Conservation (phyloP, 2,888 invertebrate genomes). For the Mactromeris polynyma region DNA sequence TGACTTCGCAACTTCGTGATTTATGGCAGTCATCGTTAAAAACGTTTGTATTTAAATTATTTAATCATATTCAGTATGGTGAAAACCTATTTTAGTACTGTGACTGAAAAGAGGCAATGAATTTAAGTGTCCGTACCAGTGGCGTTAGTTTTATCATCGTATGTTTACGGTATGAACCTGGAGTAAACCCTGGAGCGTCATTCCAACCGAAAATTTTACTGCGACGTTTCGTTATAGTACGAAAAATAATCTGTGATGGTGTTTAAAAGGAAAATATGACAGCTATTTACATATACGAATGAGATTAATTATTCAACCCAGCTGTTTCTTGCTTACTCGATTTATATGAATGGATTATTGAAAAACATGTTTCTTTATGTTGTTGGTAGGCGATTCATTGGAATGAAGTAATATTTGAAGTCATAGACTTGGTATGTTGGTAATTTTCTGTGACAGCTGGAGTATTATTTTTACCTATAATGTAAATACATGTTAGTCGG, state of each 20-base stretch:
- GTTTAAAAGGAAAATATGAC: not conserved
- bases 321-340: not conserved
- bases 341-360: not conserved
- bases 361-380: not conserved
- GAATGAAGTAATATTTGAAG: not conserved
- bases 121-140: too few relatives aligned
- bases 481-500: not conserved
- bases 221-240: not conserved
- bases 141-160: too few relatives aligned
- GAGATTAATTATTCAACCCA: not conserved
- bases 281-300: not conserved
- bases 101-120: not conserved
- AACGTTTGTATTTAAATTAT: not conserved
- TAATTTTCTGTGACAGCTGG: slow-evolving; percentile 2
- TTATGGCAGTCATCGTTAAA: not conserved
- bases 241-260: not conserved
- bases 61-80: not conserved
- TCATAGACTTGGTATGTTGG: not conserved
- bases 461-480: not conserved
- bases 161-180: too few relatives aligned
- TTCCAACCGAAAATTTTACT: too few relatives aligned
- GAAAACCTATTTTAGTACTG: not conserved
- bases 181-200: too few relatives aligned
- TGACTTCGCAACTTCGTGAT: not conserved
- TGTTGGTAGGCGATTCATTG: not conserved